phyloP scores from a whole-genome alignment of 2,113 vertebrate genomes.

The Paramormyrops kingsleyae region DNA sequence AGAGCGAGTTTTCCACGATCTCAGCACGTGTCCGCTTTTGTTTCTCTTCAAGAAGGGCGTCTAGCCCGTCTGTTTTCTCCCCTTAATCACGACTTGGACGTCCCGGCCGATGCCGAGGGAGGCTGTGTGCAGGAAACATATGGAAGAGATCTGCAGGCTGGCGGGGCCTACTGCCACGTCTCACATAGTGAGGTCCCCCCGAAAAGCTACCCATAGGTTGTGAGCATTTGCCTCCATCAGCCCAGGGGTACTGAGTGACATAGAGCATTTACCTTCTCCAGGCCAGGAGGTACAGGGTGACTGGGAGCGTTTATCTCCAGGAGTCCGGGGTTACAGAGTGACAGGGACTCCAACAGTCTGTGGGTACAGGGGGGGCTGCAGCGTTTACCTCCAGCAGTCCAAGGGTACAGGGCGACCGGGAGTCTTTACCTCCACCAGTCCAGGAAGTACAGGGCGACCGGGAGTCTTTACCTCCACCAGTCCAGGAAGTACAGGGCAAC shows the following conservation, averaged over 20 bases:
- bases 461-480: conserved; percentile 30
- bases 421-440: not conserved
- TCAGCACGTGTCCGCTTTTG: conserved; percentile 6
- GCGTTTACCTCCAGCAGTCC: too few species aligned
- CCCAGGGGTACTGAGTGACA: not conserved
- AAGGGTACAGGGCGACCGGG: too few species aligned
- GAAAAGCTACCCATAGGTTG: conserved; percentile 50
- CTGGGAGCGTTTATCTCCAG: not conserved
- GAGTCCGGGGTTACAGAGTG: not conserved
- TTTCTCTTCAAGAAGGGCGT: conserved; percentile 25
- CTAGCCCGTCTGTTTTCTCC: conserved; percentile 41
- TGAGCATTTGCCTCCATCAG: conserved; percentile 33
- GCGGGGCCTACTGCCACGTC: conserved; percentile 79
- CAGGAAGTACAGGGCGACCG: not conserved
- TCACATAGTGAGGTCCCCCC: conserved; percentile 63
- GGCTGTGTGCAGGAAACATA: conserved; percentile 82
- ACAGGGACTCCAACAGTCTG: too few species aligned
- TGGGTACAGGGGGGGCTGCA: not conserved
- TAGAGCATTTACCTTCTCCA: not conserved
- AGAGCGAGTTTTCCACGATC: conserved; percentile 12
- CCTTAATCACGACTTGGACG: conserved; percentile 52
- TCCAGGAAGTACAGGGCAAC: not conserved
- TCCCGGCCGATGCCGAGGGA: conserved; percentile 52
- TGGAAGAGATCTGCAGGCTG: conserved; percentile 83
- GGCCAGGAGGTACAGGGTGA: not conserved